These are phyloP conservation scores for Metridium senile DNA, from an alignment of 92 coral and sea anemone species.

Conservation along the genomic window DNA sequence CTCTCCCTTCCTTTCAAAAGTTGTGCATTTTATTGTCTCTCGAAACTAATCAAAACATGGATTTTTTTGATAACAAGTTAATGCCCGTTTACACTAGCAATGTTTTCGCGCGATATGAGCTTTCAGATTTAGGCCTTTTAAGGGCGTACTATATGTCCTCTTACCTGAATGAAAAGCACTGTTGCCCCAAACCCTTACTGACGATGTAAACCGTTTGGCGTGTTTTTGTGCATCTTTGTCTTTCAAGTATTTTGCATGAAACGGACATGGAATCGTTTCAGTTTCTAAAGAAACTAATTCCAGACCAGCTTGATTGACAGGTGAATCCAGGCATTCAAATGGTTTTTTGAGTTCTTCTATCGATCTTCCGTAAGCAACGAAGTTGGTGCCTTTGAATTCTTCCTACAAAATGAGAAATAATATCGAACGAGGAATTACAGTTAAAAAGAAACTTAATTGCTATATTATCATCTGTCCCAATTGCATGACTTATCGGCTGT, in stretches of 20 bases:
- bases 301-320: slow-evolving; percentile 29
- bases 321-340: slow-evolving; percentile 10
- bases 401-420: neutral
- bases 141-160: neutral
- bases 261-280: slow-evolving; percentile 10
- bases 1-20: too few relatives aligned
- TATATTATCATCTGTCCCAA: neutral
- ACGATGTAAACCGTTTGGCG: slow-evolving; percentile 12
- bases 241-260: neutral
- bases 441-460: neutral
- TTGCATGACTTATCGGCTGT: too few relatives aligned
- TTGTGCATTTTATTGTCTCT: too few relatives aligned
- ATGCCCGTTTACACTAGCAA: too few relatives aligned
- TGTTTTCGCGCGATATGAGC: too few relatives aligned
- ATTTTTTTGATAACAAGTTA: too few relatives aligned
- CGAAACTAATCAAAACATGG: too few relatives aligned
- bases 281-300: slow-evolving; percentile 10
- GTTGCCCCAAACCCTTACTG: slow-evolving; percentile 14
- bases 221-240: slow-evolving; percentile 3
- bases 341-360: slow-evolving; percentile 17
- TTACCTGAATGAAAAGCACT: slow-evolving; percentile 24
- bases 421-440: neutral
- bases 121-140: neutral
- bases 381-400: slow-evolving; percentile 16
- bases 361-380: neutral